Base-by-base conservation (phyloP, 2,113 vertebrate species). In the Pardalotus punctatus region DNA sequence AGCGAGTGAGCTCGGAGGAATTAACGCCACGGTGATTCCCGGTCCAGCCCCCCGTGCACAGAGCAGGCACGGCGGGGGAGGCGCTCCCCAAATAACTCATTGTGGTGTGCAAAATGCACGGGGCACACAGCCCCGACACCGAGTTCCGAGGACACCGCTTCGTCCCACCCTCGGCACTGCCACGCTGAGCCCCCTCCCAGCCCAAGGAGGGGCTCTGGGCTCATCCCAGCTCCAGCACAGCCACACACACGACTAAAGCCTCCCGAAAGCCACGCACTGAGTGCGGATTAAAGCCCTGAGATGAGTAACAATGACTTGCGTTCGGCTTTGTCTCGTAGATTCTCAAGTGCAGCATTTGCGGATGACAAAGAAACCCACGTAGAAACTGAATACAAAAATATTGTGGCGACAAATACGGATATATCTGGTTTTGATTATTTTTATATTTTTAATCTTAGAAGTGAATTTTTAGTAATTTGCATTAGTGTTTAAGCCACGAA, bases 11-110 rank as follows among this genome's bases (percentile, higher is more conserved):
- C 36, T 38, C 48, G 29, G 54, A 54, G 43, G 15, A 71, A 62
- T 67, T n/a, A 36, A 57, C 1, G 6, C 27, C 65, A 1, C 1
- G 1, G 11, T 2, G 7, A 64, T 64, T 61, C 70, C 23, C 38
- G 25, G n/a, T n/a, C 17, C 43, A 23, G 35, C 47, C 29, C n/a
- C 35, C 81, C 18, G 27, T 1, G 21, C 56, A n/a, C 3, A 53
- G 45, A 36, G 2, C 50, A 36, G 35, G 45, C 53, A 45, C 19
- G 40, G 43, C 0, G 10, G 36, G 33, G 64, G 24, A 81, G 13
- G 23, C 7, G 7, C 11, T 29, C 22, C 43, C 14, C 69, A 65
- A 33, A 62, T 11, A 12, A 28, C 3, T 5, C 4, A 42, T 48
- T 65, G 61, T 2, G 40, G 13, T 6, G 4, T 31, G 61, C 15